Percentiles rank a stretch among this genome's conserved stretches.
Conservation (phyloP, 2,888 invertebrate genomes). For the Eubasilissa splendida region DNA sequence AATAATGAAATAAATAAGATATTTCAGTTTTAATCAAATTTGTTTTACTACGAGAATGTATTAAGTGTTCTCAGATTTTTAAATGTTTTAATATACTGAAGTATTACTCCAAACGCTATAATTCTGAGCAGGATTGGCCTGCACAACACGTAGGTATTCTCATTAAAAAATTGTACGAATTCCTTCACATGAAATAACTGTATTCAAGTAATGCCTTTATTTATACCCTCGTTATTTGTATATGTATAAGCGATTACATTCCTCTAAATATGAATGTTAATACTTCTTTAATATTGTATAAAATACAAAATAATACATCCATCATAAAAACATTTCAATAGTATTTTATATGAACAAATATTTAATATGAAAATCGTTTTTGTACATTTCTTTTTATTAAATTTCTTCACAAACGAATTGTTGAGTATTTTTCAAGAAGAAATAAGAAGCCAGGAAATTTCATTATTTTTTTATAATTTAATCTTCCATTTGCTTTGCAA, state of each 20-base stretch:
- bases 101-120: neutral
- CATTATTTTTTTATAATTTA: too few species aligned
- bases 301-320: too few species aligned
- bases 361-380: neutral
- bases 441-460: too few species aligned
- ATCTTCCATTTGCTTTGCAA: too few species aligned
- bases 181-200: neutral
- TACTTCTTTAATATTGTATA: neutral
- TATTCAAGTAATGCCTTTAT: neutral
- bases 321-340: neutral
- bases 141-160: neutral
- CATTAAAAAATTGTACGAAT: slow-evolving; percentile 23
- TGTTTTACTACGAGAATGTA: too few species aligned
- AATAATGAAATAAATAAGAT: too few species aligned
- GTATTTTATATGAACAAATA: neutral
- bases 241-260: neutral
- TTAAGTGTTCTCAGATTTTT: too few species aligned
- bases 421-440: neutral
- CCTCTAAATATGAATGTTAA: neutral
- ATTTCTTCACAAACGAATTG: neutral
- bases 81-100: too few species aligned
- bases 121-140: neutral
- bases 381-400: neutral
- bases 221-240: neutral
- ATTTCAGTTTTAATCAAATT: too few species aligned